Evolutionary conservation across 2,797 vertebrate species (phyloP).

Genomic region (Pseudocheirus occidentalis): DNA sequence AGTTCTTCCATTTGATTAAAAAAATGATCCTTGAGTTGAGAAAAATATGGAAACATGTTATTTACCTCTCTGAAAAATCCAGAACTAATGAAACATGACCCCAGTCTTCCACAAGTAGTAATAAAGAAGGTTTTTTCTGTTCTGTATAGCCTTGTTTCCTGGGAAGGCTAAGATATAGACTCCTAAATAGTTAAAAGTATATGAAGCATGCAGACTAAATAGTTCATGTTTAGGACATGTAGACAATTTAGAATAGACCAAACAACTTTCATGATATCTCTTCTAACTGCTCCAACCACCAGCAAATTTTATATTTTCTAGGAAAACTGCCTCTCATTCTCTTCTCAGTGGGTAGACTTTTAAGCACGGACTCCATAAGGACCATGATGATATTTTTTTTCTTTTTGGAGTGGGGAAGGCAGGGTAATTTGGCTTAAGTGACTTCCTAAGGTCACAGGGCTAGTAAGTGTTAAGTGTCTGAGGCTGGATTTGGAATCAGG

Average conservation of each 20-base stretch:
- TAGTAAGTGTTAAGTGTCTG: too few species aligned
- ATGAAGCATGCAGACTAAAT: neutral
- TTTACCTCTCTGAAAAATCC: neutral
- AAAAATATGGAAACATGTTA: neutral
- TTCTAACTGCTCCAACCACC: neutral
- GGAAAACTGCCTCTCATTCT: constrained; percentile 2
- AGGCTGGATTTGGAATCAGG: too few species aligned
- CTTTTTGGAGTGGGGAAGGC: too few species aligned
- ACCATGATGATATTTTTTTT: neutral
- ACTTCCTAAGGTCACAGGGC: too few species aligned
- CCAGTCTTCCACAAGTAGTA: neutral
- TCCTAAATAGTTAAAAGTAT: neutral
- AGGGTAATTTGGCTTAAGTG: too few species aligned
- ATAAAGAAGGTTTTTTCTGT: neutral
- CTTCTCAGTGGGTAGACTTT: neutral
- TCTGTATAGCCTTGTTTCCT: neutral
- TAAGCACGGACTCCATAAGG: neutral
- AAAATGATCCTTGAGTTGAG: neutral
- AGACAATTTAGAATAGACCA: neutral
- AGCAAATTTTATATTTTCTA: constrained; percentile 20
- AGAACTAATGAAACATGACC: neutral
- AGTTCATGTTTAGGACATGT: neutral
- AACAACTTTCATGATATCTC: neutral
- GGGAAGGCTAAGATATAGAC: neutral
- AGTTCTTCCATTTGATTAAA: neutral